These are phyloP conservation scores for Eublepharis macularius DNA, from an alignment of 2,113 vertebrate genomes.

Conservation along the genomic window DNA sequence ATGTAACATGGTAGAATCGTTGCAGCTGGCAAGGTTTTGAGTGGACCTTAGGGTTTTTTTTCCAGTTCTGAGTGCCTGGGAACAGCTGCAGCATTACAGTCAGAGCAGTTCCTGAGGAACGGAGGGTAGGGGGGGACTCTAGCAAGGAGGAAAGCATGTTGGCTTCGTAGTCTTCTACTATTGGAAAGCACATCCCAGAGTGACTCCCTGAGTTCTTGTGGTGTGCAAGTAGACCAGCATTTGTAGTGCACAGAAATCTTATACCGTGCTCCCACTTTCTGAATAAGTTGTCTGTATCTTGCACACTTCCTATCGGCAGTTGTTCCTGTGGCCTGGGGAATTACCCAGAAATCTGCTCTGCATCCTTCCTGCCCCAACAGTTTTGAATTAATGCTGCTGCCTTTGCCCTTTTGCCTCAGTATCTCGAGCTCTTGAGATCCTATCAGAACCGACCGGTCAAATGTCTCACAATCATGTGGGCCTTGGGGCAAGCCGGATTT, in stretches of 20 bases:
- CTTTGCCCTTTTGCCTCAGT: slow-evolving; percentile 69
- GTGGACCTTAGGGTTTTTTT: too few species aligned
- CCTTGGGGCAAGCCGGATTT: slow-evolving; percentile 90
- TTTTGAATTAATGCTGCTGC: background rate
- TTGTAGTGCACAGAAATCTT: too few species aligned
- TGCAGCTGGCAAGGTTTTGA: too few species aligned
- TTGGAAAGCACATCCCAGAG: too few species aligned
- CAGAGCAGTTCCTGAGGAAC: too few species aligned
- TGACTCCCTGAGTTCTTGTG: too few species aligned
- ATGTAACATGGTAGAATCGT: too few species aligned
- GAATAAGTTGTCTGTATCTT: background rate
- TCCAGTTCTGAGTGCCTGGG: background rate
- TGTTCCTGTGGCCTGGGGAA: background rate
- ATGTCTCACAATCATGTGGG: slow-evolving; percentile 95
- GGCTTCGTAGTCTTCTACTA: too few species aligned
- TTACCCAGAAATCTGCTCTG: background rate
- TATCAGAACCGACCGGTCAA: slow-evolving; percentile 88
- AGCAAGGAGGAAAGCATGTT: too few species aligned
- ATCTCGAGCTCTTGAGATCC: slow-evolving; percentile 89
- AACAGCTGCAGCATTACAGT: background rate
- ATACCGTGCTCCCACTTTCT: too few species aligned
- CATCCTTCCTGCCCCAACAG: background rate
- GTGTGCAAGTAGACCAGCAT: too few species aligned
- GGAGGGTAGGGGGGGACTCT: too few species aligned
- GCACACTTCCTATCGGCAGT: background rate